Evolutionary conservation across 1,140 invertebrate genomes (phyloP).

Genomic region (Teleopsis dalmanni): DNA sequence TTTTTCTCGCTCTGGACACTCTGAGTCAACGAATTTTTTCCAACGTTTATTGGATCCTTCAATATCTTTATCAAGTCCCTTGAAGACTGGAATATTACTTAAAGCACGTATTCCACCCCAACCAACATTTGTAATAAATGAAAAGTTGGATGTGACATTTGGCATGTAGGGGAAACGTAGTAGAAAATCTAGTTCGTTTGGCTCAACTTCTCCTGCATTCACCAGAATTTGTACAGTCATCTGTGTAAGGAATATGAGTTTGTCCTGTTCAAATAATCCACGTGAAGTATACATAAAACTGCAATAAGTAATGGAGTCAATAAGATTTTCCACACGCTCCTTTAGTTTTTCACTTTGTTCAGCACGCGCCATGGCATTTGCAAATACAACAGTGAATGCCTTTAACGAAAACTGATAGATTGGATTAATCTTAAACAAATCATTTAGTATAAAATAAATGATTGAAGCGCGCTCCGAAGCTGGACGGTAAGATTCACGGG

Average conservation of each 20-base stretch:
- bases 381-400: slow-evolving; percentile 88
- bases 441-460: slow-evolving; percentile 91
- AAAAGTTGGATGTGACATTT: slow-evolving; percentile 64
- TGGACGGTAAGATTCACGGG: slow-evolving; percentile 79
- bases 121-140: slow-evolving; percentile 72
- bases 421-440: slow-evolving; percentile 87
- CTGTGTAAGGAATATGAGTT: slow-evolving; percentile 84
- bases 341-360: slow-evolving; percentile 59
- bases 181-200: slow-evolving; percentile 78
- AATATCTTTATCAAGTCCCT: slow-evolving; percentile 84
- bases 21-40: slow-evolving; percentile 88
- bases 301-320: slow-evolving; percentile 81
- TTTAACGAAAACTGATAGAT: slow-evolving; percentile 96
- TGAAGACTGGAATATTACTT: slow-evolving; percentile 71
- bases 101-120: slow-evolving; percentile 87
- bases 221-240: slow-evolving; percentile 71
- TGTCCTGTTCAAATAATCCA: slow-evolving; percentile 89
- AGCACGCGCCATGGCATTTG: slow-evolving; percentile 72
- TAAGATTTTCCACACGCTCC: slow-evolving; percentile 67
- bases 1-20: slow-evolving; percentile 87
- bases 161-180: slow-evolving; percentile 67
- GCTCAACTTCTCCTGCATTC: slow-evolving; percentile 59
- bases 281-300: slow-evolving; percentile 83
- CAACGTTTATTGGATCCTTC: slow-evolving; percentile 85
- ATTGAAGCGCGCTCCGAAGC: slow-evolving; percentile 81